These are phyloP conservation scores for Ormyrus pomaceus DNA, from an alignment of 2,888 invertebrate species.

Conservation along the genomic window DNA sequence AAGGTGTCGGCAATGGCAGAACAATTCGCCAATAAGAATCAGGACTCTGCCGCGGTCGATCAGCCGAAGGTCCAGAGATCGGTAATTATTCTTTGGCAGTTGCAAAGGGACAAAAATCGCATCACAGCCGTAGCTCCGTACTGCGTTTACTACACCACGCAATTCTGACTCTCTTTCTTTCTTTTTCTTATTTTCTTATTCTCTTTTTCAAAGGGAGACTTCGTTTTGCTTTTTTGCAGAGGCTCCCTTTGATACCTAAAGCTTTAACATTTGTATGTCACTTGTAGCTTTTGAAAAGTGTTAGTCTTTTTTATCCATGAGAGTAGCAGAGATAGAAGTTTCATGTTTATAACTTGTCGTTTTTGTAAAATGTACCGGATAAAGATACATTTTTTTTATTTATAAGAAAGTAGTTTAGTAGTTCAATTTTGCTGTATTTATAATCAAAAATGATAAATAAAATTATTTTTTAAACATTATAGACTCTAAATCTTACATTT, in stretches of 20 bases:
- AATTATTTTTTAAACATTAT: conserved; percentile 37
- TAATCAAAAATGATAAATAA: conserved; percentile 29
- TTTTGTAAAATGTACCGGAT: too few relatives aligned
- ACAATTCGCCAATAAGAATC: conserved; percentile 79
- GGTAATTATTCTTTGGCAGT: conserved; percentile 75
- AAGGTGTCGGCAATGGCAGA: conserved; percentile 94
- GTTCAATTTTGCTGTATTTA: conserved; percentile 35
- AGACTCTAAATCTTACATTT: neutral
- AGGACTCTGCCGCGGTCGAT: conserved; percentile 50
- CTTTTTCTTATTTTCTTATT: neutral
- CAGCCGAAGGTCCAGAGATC: conserved; percentile 78
- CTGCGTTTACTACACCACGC: conserved; percentile 55
- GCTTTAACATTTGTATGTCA: neutral
- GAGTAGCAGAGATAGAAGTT: conserved; percentile 3
- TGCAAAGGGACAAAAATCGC: conserved; percentile 54
- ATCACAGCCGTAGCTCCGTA: conserved; percentile 55
- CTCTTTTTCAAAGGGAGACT: neutral
- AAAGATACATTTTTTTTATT: conserved; percentile 30
- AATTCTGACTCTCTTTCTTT: conserved; percentile 21
- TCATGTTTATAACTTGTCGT: neutral
- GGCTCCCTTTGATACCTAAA: neutral
- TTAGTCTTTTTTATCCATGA: neutral
- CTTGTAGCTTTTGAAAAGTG: neutral
- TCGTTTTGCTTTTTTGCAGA: neutral
- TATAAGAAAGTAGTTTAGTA: conserved; percentile 28